Conservation (phyloP, 2,113 vertebrate species). For the Channa maculata region DNA sequence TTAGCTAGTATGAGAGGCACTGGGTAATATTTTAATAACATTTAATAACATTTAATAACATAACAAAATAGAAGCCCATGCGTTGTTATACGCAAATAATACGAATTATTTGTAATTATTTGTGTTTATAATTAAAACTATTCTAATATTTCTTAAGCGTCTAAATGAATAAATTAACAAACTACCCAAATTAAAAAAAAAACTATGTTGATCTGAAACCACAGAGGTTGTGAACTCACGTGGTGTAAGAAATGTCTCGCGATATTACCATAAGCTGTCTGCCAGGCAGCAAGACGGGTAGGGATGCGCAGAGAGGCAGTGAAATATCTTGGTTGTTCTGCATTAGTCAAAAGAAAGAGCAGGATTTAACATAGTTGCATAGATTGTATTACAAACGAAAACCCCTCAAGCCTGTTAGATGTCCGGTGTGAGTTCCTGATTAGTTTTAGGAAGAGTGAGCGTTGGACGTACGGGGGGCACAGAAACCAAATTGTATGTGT, state of each 20-base stretch:
- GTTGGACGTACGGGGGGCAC: constrained; percentile 53
- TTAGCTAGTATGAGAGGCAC: too few species aligned
- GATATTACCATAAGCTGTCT: constrained; percentile 55
- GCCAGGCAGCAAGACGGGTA: constrained; percentile 46
- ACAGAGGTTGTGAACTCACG: not conserved
- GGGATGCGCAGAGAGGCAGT: constrained; percentile 64
- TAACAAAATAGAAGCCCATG: too few species aligned
- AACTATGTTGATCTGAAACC: constrained; percentile 4
- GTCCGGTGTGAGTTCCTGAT: constrained; percentile 18
- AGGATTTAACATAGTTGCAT: constrained; percentile 6
- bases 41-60: too few species aligned
- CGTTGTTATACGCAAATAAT: too few species aligned
- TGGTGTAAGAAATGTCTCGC: constrained; percentile 67
- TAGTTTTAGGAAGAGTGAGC: constrained; percentile 30
- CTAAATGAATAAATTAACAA: not conserved
- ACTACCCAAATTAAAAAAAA: not conserved
- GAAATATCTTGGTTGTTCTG: constrained; percentile 49
- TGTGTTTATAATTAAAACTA: too few species aligned
- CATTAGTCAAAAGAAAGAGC: constrained; percentile 31
- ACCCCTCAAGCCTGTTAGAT: not conserved
- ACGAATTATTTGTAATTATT: too few species aligned
- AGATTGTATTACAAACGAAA: constrained; percentile 25
- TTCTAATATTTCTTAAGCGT: not conserved
- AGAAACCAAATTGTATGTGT: constrained; percentile 74
- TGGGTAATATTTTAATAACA: too few species aligned